These are phyloP conservation scores for Harpegnathos saltator DNA, from an alignment of 1,140 invertebrate species.

Conservation along the genomic window DNA sequence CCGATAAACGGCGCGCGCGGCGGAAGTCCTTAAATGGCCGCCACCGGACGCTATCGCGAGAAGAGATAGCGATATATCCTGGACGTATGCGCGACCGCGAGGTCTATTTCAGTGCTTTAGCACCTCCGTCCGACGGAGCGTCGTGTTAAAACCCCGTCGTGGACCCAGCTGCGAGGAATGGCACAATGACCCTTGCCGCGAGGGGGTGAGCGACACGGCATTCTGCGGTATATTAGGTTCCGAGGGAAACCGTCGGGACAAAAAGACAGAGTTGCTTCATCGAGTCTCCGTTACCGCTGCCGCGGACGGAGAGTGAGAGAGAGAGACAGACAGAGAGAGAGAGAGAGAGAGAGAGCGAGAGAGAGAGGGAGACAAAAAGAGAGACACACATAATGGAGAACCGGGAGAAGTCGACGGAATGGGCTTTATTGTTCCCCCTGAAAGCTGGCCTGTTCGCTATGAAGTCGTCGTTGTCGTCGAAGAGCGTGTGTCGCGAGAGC, in stretches of 20 bases:
- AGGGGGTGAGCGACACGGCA: background rate
- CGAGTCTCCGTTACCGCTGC: background rate
- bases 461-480: slow-evolving; percentile 86
- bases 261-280: slow-evolving; percentile 1
- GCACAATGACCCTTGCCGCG: background rate
- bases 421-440: slow-evolving; percentile 87
- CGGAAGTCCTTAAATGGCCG: slow-evolving; percentile 41
- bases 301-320: too few relatives aligned
- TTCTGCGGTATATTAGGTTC: slow-evolving; percentile 10
- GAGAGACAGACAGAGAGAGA: background rate
- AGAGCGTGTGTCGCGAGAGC: slow-evolving; percentile 74
- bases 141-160: background rate
- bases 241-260: background rate
- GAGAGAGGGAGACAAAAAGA: background rate
- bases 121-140: background rate
- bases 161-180: background rate
- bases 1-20: slow-evolving; percentile 48
- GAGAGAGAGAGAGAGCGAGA: background rate
- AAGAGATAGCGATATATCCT: slow-evolving; percentile 34
- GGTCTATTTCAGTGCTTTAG: slow-evolving; percentile 12
- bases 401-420: slow-evolving; percentile 85
- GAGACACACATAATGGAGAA: slow-evolving; percentile 73
- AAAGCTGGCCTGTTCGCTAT: slow-evolving; percentile 88
- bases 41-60: slow-evolving; percentile 65
- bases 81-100: background rate